Conservation (phyloP, 1,140 invertebrate genomes). For the Telenomus remus region DNA sequence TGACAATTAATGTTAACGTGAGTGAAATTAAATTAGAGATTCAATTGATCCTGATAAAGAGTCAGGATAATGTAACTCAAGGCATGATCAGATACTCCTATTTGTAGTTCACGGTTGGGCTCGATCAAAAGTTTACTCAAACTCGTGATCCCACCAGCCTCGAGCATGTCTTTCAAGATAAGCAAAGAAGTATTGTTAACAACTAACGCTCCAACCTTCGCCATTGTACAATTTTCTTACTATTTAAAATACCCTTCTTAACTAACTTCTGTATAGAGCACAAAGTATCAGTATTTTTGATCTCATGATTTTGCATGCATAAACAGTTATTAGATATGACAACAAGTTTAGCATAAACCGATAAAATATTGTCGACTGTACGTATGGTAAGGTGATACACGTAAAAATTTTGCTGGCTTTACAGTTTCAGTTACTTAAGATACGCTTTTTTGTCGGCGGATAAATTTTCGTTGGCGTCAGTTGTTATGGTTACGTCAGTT, state of each 20-base stretch:
- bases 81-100: constrained; percentile 32
- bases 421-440: constrained; percentile 17
- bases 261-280: too few relatives aligned
- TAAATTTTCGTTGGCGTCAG: constrained; percentile 46
- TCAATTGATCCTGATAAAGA: constrained; percentile 19
- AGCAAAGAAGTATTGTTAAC: constrained; percentile 1
- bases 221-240: too few relatives aligned
- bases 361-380: constrained; percentile 49
- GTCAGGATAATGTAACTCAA: constrained; percentile 28
- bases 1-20: constrained; percentile 26
- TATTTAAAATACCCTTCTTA: too few relatives aligned
- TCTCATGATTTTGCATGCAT: too few relatives aligned
- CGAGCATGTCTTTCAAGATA: constrained; percentile 10
- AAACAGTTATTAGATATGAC: too few relatives aligned
- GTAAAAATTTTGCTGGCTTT: too few relatives aligned
- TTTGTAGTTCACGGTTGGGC: constrained; percentile 22
- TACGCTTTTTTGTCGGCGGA: constrained; percentile 39
- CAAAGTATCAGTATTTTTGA: too few relatives aligned
- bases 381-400: background rate
- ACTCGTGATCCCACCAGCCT: constrained; percentile 24
- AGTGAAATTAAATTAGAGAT: constrained; percentile 40
- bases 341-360: constrained; percentile 28
- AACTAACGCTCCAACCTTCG: background rate
- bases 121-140: constrained; percentile 30
- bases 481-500: constrained; percentile 44